Base-by-base conservation (phyloP, 1,140 invertebrate genomes). In the Lamellibrachia luymesi region DNA sequence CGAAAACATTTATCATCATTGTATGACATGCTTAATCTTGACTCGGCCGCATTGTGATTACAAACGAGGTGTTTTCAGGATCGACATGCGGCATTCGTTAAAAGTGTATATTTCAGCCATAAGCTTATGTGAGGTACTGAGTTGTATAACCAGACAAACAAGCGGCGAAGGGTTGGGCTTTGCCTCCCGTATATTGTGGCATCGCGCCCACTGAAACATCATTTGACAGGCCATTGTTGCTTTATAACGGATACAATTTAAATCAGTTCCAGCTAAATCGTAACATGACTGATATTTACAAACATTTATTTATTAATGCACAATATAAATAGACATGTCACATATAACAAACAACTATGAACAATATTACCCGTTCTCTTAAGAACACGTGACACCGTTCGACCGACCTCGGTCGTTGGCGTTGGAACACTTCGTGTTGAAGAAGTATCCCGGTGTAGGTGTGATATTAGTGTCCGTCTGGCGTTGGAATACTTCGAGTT, bases 311-410 rank as follows among this genome's bases (percentile, higher is more conserved):
- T 80, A 10, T 10, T 80, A 80, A 80, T 80, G 25, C 7, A 8
- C 64, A 80, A 80, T 80, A 80, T 80, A 80, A 80, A 80, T 80
- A 80, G 64, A 80, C 64, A 80, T 80, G 64, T 80, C 25, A 80
- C 64, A 80, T 80, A 80, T 80, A 80, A 80, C 64, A 80, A 80
- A 22, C 64, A 17, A 80, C 64, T 80, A 80, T 80, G 64, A 80
- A 80, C 64, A 80, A 80, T 80, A 80, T 80, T 80, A 80, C 64
- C 64, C 64, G 64, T 80, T 80, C 64, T 80, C 1, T 80, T 80
- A 80, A 80, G 64, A 80, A 80, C 64, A 80, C 64, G 64, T 80
- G 64, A 80, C 64, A 80, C 64, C 64, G 64, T 80, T 80, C 64
- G 64, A 80, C 64, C 64, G 25, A 80, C 25, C 13, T 10, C 64